These are phyloP conservation scores for Lycopodina hypogea DNA, from an alignment of 37 sponge, comb jelly and placozoan species.

Conservation along the genomic window DNA sequence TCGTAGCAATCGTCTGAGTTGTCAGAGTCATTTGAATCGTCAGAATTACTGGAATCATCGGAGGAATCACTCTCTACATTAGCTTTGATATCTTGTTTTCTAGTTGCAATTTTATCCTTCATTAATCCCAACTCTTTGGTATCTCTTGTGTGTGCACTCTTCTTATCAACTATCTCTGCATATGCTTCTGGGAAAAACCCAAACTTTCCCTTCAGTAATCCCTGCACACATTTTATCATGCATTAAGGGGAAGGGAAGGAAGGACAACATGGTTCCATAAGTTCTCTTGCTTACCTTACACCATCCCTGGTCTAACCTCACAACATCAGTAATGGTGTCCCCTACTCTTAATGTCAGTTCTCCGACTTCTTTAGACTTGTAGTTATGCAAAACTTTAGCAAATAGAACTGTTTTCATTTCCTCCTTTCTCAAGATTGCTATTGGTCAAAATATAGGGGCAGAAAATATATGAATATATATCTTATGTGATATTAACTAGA, in stretches of 20 bases:
- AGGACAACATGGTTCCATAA: too few species aligned
- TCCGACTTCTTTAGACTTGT: conserved; percentile 12
- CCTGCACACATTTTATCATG: conserved; percentile 12
- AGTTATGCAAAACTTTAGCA: conserved; percentile 31
- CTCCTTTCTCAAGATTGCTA: background rate
- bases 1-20: too few species aligned
- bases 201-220: conserved; percentile 11
- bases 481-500: too few species aligned
- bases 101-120: too few species aligned
- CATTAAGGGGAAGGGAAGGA: too few species aligned
- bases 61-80: too few species aligned
- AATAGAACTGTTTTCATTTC: background rate
- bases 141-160: background rate
- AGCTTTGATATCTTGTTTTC: background rate
- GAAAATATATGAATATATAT: background rate
- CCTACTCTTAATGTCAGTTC: conserved; percentile 14
- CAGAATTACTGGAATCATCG: too few species aligned
- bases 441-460: background rate
- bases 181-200: conserved; percentile 28
- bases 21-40: too few species aligned
- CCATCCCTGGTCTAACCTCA: conserved; percentile 32
- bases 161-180: conserved; percentile 10
- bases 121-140: too few species aligned
- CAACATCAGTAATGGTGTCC: conserved; percentile 12
- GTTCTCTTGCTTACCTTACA: conserved; percentile 23